phyloP scores from a whole-genome alignment of 2,888 invertebrate species.

The Morpho helenor region DNA sequence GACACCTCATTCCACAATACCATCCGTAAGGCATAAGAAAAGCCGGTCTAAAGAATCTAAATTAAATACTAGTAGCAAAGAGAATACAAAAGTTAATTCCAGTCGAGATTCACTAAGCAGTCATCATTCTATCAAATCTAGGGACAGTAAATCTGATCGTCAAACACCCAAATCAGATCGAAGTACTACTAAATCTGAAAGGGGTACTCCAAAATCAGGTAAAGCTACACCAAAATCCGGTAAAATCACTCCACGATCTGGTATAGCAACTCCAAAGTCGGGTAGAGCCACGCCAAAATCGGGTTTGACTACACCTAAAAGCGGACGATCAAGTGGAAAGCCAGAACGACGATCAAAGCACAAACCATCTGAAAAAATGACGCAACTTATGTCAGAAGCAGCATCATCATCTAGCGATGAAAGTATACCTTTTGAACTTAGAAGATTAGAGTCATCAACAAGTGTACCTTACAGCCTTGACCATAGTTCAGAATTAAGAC shows the following conservation, averaged over 20 bases:
- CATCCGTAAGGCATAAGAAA: slow-evolving; percentile 69
- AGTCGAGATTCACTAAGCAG: slow-evolving; percentile 74
- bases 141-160: slow-evolving; percentile 71
- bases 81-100: slow-evolving; percentile 61
- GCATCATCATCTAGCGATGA: slow-evolving; percentile 81
- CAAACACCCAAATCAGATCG: slow-evolving; percentile 70
- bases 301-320: slow-evolving; percentile 76
- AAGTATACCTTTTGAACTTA: slow-evolving; percentile 70
- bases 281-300: slow-evolving; percentile 67
- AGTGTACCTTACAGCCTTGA: slow-evolving; percentile 83
- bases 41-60: slow-evolving; percentile 71
- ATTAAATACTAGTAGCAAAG: slow-evolving; percentile 59
- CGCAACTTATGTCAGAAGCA: slow-evolving; percentile 74
- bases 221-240: slow-evolving; percentile 68
- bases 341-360: slow-evolving; percentile 68
- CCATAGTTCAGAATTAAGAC: slow-evolving; percentile 72
- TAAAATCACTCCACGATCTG: slow-evolving; percentile 63
- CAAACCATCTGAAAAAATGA: slow-evolving; percentile 75
- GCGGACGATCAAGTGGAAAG: slow-evolving; percentile 75
- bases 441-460: slow-evolving; percentile 77
- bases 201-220: slow-evolving; percentile 65
- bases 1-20: slow-evolving; percentile 68
- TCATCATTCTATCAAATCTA: slow-evolving; percentile 72
- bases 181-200: slow-evolving; percentile 71
- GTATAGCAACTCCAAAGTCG: slow-evolving; percentile 66